phyloP scores from a whole-genome alignment of 2,888 invertebrate species.

The Cheilosia grossa region DNA sequence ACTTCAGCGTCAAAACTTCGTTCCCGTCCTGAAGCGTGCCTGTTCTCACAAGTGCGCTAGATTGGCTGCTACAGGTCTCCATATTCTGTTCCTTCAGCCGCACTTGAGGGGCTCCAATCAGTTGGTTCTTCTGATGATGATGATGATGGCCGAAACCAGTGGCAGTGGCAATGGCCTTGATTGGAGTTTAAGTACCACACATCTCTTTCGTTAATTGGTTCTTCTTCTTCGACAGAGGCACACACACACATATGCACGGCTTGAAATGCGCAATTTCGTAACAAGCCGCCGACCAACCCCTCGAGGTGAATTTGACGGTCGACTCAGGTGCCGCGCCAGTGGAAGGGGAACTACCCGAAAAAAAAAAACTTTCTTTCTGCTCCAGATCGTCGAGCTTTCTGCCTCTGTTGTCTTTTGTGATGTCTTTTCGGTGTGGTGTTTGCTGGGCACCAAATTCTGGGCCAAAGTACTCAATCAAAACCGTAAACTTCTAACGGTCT shows the following conservation, averaged over 20 bases:
- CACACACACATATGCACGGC: neutral
- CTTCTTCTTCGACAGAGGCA: neutral
- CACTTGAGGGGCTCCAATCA: slow-evolving; percentile 57
- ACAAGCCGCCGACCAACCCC: slow-evolving; percentile 27
- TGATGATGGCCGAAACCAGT: slow-evolving; percentile 52
- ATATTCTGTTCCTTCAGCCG: slow-evolving; percentile 32
- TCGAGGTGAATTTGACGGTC: slow-evolving; percentile 38
- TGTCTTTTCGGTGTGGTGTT: slow-evolving; percentile 18
- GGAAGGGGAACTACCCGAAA: neutral
- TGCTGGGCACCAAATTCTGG: slow-evolving; percentile 75
- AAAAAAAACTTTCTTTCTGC: slow-evolving; percentile 58
- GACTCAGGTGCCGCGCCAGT: slow-evolving; percentile 40
- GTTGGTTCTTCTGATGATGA: slow-evolving; percentile 26
- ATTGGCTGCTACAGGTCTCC: slow-evolving; percentile 40
- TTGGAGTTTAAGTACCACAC: slow-evolving; percentile 46
- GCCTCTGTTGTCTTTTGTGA: slow-evolving; percentile 14
- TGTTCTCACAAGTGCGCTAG: slow-evolving; percentile 43
- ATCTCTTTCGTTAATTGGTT: slow-evolving; percentile 34
- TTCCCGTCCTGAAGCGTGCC: slow-evolving; percentile 53
- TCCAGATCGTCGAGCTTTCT: slow-evolving; percentile 40
- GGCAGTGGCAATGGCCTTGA: slow-evolving; percentile 72
- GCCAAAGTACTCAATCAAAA: slow-evolving; percentile 79
- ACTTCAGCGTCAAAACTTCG: slow-evolving; percentile 53
- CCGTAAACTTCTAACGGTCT: slow-evolving; percentile 58
- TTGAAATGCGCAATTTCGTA: slow-evolving; percentile 48